Conservation (phyloP, 2,888 invertebrate species). For the Pristionchus fissidentatus region DNA sequence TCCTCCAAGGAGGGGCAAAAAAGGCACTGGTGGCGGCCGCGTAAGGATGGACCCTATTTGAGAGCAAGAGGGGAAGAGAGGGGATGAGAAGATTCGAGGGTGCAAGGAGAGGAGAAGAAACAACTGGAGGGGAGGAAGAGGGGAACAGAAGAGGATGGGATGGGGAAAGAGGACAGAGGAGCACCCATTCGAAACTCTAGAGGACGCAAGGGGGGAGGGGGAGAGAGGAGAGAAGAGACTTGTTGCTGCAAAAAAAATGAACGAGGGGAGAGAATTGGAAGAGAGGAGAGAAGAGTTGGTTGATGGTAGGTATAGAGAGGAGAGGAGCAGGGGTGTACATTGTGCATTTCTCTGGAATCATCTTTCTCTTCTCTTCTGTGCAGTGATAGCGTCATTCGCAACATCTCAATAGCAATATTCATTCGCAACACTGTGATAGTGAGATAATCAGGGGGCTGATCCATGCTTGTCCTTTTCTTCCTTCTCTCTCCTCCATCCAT, state of each 20-base stretch:
- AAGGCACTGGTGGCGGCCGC: constrained; percentile 2
- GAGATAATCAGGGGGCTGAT: neutral
- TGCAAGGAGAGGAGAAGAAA: neutral
- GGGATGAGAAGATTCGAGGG: constrained; percentile 30
- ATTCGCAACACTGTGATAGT: neutral
- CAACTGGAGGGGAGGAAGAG: neutral
- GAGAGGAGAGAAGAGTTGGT: neutral
- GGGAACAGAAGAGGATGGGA: constrained; percentile 9
- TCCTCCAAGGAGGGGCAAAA: constrained; percentile 13
- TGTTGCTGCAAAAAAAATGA: constrained; percentile 28
- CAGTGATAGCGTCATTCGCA: too few species aligned
- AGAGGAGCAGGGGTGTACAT: neutral
- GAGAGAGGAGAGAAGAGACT: neutral
- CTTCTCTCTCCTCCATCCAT: neutral
- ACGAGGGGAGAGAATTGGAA: neutral
- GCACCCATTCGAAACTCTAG: constrained; percentile 10
- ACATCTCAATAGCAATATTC: too few species aligned
- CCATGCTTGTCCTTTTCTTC: neutral
- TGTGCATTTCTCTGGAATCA: too few species aligned
- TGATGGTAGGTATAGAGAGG: neutral
- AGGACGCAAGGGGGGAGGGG: neutral
- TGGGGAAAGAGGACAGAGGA: neutral
- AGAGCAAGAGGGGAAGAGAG: neutral
- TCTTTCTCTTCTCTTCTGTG: too few species aligned
- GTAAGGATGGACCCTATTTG: constrained; percentile 30